A percentile compares a stretch with the other conserved stretches of the same genome.
phyloP scores from a whole-genome alignment of 2,113 vertebrate genomes.

The Eudyptes chrysolophus region DNA sequence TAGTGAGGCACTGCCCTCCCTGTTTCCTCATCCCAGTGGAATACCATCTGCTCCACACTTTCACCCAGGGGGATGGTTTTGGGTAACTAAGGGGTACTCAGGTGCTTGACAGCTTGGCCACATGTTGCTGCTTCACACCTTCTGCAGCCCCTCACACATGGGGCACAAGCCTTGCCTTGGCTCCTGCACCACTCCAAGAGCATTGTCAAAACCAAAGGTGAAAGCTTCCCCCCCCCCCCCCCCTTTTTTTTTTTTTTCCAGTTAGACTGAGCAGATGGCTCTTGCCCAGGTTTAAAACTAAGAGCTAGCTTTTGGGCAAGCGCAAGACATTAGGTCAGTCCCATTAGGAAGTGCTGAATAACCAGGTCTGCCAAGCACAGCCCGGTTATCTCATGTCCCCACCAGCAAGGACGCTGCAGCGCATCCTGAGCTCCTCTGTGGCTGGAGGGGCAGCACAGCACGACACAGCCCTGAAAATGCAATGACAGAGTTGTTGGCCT shows the following conservation, averaged over 20 bases:
- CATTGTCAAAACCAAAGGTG: neutral
- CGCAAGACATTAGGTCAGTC: neutral
- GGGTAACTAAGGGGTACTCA: neutral
- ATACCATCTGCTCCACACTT: neutral
- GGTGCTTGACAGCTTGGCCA: neutral
- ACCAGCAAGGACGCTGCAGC: neutral
- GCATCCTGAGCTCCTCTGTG: neutral
- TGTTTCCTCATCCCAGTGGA: fast-evolving
- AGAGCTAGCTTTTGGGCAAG: neutral
- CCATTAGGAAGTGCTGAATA: neutral
- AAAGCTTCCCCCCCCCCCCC: neutral
- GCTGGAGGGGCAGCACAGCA: neutral
- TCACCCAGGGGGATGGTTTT: neutral
- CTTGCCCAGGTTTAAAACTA: neutral
- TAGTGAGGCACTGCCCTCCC: too few species aligned
- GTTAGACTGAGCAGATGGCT: neutral
- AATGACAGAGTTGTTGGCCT: neutral
- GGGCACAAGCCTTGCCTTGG: neutral
- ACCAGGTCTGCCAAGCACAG: neutral
- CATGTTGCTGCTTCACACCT: neutral
- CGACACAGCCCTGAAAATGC: fast-evolving
- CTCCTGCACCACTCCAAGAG: fast-evolving
- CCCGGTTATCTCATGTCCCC: neutral
- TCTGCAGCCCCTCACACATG: fast-evolving
- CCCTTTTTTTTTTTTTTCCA: neutral